Evolutionary conservation across 2,113 vertebrate genomes (phyloP), one percentile per base, ranked within the genome.

Genomic region (Tiliqua scincoides): DNA sequence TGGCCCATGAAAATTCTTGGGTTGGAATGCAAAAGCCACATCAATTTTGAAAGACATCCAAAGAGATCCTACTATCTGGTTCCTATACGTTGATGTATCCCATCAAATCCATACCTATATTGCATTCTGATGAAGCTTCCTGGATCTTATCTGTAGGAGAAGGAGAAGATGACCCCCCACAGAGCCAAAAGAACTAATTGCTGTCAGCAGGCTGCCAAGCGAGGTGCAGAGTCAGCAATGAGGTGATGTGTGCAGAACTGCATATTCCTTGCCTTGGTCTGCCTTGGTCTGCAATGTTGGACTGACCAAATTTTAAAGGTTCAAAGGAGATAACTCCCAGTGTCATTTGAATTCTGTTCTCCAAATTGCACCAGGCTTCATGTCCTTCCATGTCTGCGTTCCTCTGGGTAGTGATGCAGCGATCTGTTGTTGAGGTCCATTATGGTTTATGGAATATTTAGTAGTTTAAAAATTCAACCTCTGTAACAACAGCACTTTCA

Each of bases 401-500:
- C 2, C 78, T 76, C 59, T 63, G 0, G 2, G 48, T 90, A 88
- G 89, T 87, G 86, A 85, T 61, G n/a, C 76, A 35, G 73, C 37
- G 76, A 52, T 35, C 30, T 32, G 76, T 57, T n/a, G 0, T 1
- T 1, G 0, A 1, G 88, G 88, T 85, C 90, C 81, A 88, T 93
- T 90, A 92, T 85, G 81, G 89, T 89, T 95, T 93, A 91, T 93
- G 88, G 86, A 93, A 93, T 87, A 80, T 85, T 93, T 80, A 1
- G 11, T 72, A 72, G 90, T 90, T 95, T 91, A 95, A 95, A 94
- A 93, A 93, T 91, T 91, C 89, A 93, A 90, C 82, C 82, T 86
- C 91, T 93, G 91, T 93, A 92, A 91, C 90, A 84, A 88, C 91
- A 93, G 92, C 91, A 90, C 87, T 93, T 94, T 93, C 91, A 85